Evolutionary conservation across 2,797 vertebrate species (phyloP), one percentile per base, ranked within the genome.

Genomic region (Ispidina picta): DNA sequence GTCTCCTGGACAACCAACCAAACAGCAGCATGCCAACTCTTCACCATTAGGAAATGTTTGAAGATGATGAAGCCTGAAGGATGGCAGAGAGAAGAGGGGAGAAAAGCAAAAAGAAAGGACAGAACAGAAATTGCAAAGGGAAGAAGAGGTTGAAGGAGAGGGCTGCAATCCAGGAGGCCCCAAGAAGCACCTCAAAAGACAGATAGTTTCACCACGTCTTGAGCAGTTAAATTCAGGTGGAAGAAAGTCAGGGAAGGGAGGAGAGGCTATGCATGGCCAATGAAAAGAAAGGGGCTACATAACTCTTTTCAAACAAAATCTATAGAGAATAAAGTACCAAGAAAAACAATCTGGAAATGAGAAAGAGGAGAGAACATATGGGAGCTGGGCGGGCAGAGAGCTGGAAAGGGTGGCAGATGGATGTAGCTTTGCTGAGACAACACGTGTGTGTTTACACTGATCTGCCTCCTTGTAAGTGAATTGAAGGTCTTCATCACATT

Each of bases 381-480:
- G 83, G 17, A 88, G 4, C 35, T 81, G 64, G 21, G 48, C 41
- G 64, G 58, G 55, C 31, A 65, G 23, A n/a, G 65, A 66, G 8
- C 22, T 83, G 69, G 68, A 54, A 91, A 64, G 28, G 33, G 48
- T 26, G 12, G 37, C 35, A 83, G 77, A 78, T 48, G n/a, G 51
- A 37, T 37, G 19, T 58, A 21, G 35, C 22, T 81, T 80, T 86
- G 31, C 51, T 3, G 3, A 52, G 44, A 49, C 20, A 83, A 29
- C 22, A 28, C 0, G 0, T 44, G 63, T 5, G 2, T 0, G 0
- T 91, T 86, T 63, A 71, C 31, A 20, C 28, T 65, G 19, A 10
- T 66, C 39, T 92, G 35, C 52, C n/a, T 86, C 22, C 17, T 83
- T 4, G 0, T 43, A 72, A 86, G 48, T 41, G 26, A 89, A 41